Evolutionary conservation across 2,113 vertebrate species (phyloP).

Genomic region (Prunella fulvescens): DNA sequence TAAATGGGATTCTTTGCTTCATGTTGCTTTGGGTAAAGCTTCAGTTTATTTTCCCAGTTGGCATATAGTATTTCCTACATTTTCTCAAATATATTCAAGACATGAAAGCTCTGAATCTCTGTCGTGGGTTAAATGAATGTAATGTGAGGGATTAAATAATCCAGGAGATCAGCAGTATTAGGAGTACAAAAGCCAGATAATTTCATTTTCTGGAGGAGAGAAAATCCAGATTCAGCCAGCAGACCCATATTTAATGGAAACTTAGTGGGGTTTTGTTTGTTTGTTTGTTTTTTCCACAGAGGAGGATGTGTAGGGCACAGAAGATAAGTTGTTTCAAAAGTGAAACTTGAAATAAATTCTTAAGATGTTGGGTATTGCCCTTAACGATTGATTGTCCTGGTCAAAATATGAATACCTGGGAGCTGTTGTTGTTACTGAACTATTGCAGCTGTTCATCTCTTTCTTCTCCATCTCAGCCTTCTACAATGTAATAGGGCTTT

Average conservation of each 20-base stretch:
- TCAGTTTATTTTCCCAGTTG: neutral
- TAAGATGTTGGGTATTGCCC: neutral
- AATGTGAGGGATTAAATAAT: neutral
- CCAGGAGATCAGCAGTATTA: neutral
- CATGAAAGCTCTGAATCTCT: neutral
- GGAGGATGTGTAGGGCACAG: neutral
- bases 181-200: neutral
- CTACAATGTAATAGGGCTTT: neutral
- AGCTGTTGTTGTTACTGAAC: neutral
- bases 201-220: neutral
- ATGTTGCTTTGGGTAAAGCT: neutral
- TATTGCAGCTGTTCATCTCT: neutral
- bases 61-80: neutral
- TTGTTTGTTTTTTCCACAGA: neutral
- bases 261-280: neutral
- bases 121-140: neutral
- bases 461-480: neutral
- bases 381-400: neutral
- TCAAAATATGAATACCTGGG: neutral
- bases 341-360: neutral
- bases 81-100: neutral
- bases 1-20: neutral
- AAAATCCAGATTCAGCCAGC: neutral
- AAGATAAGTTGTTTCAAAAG: neutral
- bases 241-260: neutral